Conservation (phyloP, 2,888 invertebrate species). For the Silvanus unidentatus region DNA sequence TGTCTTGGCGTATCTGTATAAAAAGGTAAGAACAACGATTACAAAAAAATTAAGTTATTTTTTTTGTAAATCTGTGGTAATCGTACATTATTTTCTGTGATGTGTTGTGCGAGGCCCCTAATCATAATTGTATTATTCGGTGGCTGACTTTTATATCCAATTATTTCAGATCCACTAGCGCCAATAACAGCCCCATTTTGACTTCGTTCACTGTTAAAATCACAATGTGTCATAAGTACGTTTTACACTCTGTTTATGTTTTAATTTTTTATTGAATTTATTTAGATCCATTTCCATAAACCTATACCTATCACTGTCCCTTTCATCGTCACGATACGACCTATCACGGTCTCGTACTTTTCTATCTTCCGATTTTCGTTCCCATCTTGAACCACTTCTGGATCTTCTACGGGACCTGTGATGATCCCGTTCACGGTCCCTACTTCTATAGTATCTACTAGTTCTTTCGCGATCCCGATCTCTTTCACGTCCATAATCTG, state of each 20-base stretch:
- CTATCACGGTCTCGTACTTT: slow-evolving; percentile 41
- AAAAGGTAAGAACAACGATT: too few species aligned
- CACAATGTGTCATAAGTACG: slow-evolving; percentile 28
- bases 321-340: slow-evolving; percentile 42
- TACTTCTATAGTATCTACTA: slow-evolving; percentile 33
- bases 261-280: too few species aligned
- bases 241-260: slow-evolving; percentile 20
- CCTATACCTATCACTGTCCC: slow-evolving; percentile 46
- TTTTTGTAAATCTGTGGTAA: slow-evolving; percentile 25
- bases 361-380: slow-evolving; percentile 39
- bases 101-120: slow-evolving; percentile 66
- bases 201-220: slow-evolving; percentile 43
- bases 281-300: slow-evolving; percentile 29
- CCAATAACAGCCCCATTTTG: slow-evolving; percentile 41
- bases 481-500: slow-evolving; percentile 28
- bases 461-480: slow-evolving; percentile 34
- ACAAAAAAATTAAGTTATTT: not conserved
- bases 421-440: slow-evolving; percentile 36
- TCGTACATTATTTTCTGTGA: slow-evolving; percentile 71
- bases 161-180: slow-evolving; percentile 46
- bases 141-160: slow-evolving; percentile 46
- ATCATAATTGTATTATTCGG: slow-evolving; percentile 67
- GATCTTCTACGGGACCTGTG: slow-evolving; percentile 35
- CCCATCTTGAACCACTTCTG: slow-evolving; percentile 41
- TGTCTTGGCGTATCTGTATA: slow-evolving; percentile 72